phyloP scores from a whole-genome alignment of 2,888 invertebrate genomes.

The Coleophora deauratella region DNA sequence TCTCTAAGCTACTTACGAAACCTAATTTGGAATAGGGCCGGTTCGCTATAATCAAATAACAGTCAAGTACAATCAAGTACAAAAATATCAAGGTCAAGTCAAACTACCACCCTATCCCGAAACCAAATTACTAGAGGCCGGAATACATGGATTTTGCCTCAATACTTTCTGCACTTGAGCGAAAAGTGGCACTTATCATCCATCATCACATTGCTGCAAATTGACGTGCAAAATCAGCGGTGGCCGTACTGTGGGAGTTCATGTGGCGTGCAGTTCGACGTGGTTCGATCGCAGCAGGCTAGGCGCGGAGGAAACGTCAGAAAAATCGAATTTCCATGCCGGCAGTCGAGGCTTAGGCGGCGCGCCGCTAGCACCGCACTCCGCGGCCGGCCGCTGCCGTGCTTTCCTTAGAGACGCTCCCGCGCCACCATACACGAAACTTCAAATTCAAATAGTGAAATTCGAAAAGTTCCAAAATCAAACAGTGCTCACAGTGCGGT shows the following conservation, averaged over 20 bases:
- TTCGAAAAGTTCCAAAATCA: constrained; percentile 6
- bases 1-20: too few species aligned
- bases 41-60: too few species aligned
- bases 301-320: constrained; percentile 74
- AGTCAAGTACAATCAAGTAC: constrained; percentile 1
- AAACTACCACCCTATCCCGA: constrained; percentile 22
- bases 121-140: constrained; percentile 25
- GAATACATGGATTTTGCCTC: constrained; percentile 46
- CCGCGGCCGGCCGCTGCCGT: constrained; percentile 20
- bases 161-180: constrained; percentile 35
- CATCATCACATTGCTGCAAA: constrained; percentile 41
- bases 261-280: constrained; percentile 70
- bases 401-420: constrained; percentile 20
- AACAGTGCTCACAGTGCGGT: constrained; percentile 34
- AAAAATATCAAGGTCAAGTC: constrained; percentile 28
- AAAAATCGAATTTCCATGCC: constrained; percentile 73
- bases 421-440: constrained; percentile 20
- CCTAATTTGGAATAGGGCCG: too few species aligned
- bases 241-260: constrained; percentile 18
- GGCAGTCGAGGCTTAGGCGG: constrained; percentile 69
- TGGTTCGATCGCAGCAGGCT: constrained; percentile 67
- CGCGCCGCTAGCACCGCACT: constrained; percentile 63
- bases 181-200: constrained; percentile 50
- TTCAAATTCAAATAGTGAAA: constrained; percentile 20
- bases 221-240: constrained; percentile 67